phyloP scores from a whole-genome alignment of 2,113 vertebrate genomes.

The Ariopsis seemanni region DNA sequence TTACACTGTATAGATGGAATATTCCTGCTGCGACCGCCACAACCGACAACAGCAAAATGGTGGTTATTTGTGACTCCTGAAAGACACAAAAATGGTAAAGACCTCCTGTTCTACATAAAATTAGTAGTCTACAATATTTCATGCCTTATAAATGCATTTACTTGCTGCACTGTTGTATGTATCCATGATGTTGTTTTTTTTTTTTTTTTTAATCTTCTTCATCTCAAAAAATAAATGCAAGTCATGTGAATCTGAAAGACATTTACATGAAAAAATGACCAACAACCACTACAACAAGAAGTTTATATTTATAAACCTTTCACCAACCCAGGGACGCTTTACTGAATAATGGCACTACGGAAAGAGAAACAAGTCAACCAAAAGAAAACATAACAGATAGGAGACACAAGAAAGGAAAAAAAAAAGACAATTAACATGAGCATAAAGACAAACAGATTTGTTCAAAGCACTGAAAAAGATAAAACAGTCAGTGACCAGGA shows the following conservation, averaged over 20 bases:
- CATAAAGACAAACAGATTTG: too few species aligned
- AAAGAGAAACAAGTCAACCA: too few species aligned
- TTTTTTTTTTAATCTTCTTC: neutral
- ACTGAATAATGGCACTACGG: too few species aligned
- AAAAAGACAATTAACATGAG: too few species aligned
- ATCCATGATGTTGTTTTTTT: neutral
- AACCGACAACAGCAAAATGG: conserved; percentile 77
- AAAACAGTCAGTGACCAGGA: too few species aligned
- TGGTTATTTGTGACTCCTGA: conserved; percentile 75
- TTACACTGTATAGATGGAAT: conserved; percentile 80
- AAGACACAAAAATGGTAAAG: neutral
- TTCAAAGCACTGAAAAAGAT: too few species aligned
- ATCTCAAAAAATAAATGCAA: neutral
- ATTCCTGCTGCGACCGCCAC: conserved; percentile 82
- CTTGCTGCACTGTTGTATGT: conserved; percentile 26
- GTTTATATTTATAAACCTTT: too few species aligned
- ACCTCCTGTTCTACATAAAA: neutral
- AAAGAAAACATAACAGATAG: too few species aligned
- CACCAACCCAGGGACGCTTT: too few species aligned
- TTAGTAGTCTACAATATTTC: neutral
- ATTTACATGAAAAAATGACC: neutral
- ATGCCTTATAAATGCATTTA: neutral
- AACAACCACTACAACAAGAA: neutral
- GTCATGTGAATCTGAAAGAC: neutral
- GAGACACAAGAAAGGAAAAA: too few species aligned